Evolutionary conservation across 2,797 vertebrate species (phyloP).

Genomic region (Eutrigla gurnardus): DNA sequence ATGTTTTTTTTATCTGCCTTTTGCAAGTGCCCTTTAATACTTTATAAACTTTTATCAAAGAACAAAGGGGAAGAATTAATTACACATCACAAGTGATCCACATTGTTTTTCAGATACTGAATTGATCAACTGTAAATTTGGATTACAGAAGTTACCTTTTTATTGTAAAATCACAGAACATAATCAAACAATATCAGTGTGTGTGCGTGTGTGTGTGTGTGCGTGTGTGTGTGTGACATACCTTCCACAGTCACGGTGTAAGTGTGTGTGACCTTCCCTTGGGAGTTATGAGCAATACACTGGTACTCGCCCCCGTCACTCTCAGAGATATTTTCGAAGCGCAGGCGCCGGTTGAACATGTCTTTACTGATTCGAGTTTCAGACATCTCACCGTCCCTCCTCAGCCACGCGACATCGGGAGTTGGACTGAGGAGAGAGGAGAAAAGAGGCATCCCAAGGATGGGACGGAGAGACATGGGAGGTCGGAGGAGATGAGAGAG

Average conservation of each 20-base stretch:
- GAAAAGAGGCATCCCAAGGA: background rate
- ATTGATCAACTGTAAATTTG: background rate
- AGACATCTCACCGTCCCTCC: slow-evolving; percentile 83
- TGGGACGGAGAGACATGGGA: background rate
- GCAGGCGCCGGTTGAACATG: slow-evolving; percentile 86
- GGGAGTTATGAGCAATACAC: slow-evolving; percentile 87
- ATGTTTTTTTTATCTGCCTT: no score
- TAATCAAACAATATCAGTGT: background rate
- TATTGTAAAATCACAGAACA: background rate
- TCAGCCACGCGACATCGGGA: slow-evolving; percentile 87
- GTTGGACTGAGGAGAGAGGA: slow-evolving; percentile 83
- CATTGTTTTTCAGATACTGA: background rate
- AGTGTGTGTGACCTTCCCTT: slow-evolving; percentile 83
- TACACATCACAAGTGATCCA: background rate
- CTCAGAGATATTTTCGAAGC: slow-evolving; percentile 85
- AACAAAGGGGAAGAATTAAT: background rate
- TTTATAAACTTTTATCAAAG: background rate
- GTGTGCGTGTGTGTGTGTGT: background rate
- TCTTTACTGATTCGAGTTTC: slow-evolving; percentile 78
- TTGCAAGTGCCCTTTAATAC: background rate
- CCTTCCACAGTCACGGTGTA: slow-evolving; percentile 90
- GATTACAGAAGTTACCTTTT: background rate
- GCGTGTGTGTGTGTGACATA: slow-evolving; percentile 35
- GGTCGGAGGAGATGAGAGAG: slow-evolving; percentile 11
- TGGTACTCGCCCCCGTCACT: slow-evolving; percentile 91